Percentiles rank a stretch among this genome's conserved stretches.
These are phyloP conservation scores for Leptinotarsa tumamoca DNA, from an alignment of 2,888 invertebrate genomes.

Conservation along the genomic window DNA sequence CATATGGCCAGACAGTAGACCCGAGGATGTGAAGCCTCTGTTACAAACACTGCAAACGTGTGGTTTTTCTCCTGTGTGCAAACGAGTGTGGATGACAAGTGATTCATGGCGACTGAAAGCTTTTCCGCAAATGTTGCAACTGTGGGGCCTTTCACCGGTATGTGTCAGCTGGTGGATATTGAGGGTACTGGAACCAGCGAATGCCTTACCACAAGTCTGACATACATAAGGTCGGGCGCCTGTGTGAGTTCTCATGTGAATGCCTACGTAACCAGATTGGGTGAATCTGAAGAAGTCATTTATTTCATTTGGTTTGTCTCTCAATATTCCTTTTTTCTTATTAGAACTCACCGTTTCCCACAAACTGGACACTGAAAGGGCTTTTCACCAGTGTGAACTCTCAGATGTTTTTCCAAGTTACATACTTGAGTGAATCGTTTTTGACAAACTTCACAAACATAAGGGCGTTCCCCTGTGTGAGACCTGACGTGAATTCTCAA, in stretches of 20 bases:
- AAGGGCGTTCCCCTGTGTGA: conserved; percentile 67
- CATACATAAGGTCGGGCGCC: conserved; percentile 66
- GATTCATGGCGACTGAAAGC: conserved; percentile 65
- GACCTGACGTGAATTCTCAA: conserved; percentile 65
- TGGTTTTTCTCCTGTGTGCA: conserved; percentile 65
- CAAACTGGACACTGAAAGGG: conserved; percentile 65
- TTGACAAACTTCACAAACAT: conserved; percentile 63
- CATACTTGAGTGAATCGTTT: conserved; percentile 66
- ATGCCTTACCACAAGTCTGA: conserved; percentile 65
- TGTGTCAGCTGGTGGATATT: conserved; percentile 65
- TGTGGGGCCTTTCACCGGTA: conserved; percentile 66
- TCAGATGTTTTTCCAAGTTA: conserved; percentile 65
- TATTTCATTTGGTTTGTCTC: no score
- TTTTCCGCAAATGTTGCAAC: conserved; percentile 63
- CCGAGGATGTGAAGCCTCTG: conserved; percentile 64
- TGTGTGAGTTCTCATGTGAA: conserved; percentile 67
- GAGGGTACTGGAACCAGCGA: conserved; percentile 65
- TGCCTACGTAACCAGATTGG: conserved; percentile 66
- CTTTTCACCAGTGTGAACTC: conserved; percentile 67
- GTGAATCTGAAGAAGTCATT: conserved; percentile 60
- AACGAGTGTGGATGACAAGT: conserved; percentile 63
- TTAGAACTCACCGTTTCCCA: conserved; percentile 63
- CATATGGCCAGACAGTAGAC: conserved; percentile 65
- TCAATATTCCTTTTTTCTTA: neutral
- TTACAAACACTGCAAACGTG: conserved; percentile 64